These are phyloP conservation scores for Procavia capensis DNA, from an alignment of 2,113 vertebrate species.

Conservation along the genomic window DNA sequence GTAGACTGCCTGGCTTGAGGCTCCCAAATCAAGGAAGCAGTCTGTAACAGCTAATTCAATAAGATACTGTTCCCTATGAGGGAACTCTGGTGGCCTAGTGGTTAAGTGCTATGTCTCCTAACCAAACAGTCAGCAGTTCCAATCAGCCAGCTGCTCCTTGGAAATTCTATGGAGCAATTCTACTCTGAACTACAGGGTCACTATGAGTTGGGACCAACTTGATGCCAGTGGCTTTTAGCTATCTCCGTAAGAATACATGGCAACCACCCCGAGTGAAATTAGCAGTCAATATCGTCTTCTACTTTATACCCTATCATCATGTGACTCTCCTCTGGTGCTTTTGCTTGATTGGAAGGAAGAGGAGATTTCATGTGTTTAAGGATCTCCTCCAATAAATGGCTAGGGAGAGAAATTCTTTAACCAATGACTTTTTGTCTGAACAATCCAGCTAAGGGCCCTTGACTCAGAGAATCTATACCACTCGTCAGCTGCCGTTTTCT, in stretches of 20 bases:
- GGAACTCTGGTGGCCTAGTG: too few species aligned
- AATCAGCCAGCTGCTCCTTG: too few species aligned
- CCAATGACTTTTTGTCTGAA: background rate
- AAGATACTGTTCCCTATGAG: background rate
- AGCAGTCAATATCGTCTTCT: background rate
- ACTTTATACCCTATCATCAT: fast-evolving
- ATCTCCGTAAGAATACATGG: background rate
- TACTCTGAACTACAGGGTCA: too few species aligned
- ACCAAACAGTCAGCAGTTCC: too few species aligned
- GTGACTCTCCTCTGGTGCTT: fast-evolving
- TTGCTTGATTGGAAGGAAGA: background rate
- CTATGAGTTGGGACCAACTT: too few species aligned
- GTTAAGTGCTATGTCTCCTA: too few species aligned
- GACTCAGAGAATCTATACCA: background rate
- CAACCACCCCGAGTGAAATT: background rate
- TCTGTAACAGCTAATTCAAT: background rate
- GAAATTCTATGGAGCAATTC: too few species aligned
- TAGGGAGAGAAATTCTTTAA: constrained; percentile 34
- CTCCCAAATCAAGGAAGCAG: background rate
- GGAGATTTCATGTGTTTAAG: background rate
- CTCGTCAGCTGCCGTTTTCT: background rate
- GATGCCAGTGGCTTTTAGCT: too few species aligned
- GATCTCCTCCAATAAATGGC: background rate
- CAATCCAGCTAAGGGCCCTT: background rate
- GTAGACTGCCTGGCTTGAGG: background rate